A percentile compares a stretch with the other conserved stretches of the same genome.
These are phyloP conservation scores for Dynastes hyllus DNA, from an alignment of 2,888 invertebrate genomes.

Conservation along the genomic window DNA sequence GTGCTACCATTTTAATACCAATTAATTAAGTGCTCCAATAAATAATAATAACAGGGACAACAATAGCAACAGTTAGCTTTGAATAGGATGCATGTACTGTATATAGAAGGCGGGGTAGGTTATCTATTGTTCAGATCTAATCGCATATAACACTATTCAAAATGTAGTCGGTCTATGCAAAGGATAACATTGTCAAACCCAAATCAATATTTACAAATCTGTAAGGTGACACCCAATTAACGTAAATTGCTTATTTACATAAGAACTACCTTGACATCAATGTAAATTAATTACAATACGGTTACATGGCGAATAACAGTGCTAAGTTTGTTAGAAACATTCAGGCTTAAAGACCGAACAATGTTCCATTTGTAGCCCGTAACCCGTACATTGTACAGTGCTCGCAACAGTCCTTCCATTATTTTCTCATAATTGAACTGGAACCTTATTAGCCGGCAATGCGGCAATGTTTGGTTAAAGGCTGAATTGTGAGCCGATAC, in stretches of 20 bases:
- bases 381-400: background rate
- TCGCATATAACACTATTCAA: background rate
- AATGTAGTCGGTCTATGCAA: background rate
- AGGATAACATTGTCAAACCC: no score
- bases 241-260: background rate
- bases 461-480: conserved; percentile 40
- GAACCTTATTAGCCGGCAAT: conserved; percentile 44
- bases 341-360: conserved; percentile 4
- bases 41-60: no score
- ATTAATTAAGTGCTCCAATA: no score
- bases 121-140: background rate
- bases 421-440: conserved; percentile 43
- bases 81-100: background rate
- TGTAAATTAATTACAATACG: conserved; percentile 14
- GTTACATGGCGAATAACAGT: background rate
- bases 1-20: no score
- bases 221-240: background rate
- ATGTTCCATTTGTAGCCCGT: conserved; percentile 23
- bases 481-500: conserved; percentile 36
- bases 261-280: conserved; percentile 9
- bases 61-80: background rate
- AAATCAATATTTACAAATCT: background rate
- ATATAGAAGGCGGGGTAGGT: background rate
- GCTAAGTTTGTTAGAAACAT: conserved; percentile 7
- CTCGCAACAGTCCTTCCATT: conserved; percentile 34